Base-by-base conservation (phyloP, 2,797 vertebrate genomes). In the Ispidina picta region DNA sequence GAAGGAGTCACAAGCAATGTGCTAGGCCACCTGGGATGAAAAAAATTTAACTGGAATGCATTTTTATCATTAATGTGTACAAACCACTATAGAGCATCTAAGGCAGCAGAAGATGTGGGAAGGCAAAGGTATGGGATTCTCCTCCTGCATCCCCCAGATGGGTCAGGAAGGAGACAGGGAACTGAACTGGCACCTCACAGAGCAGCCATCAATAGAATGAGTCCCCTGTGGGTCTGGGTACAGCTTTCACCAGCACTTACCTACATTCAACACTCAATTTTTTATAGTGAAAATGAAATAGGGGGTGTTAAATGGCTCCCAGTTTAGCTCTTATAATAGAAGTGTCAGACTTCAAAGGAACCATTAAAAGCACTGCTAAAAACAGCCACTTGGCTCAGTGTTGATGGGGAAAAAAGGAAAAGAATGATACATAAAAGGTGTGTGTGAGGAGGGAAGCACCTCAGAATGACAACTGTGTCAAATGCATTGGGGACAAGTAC, bases 341-440 rank as follows among this genome's bases (percentile, higher is more conserved):
- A 86, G 44, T 83, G 56, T 70, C 85, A 92, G 69, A 71, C 54
- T 90, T 92, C 63, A 90, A 92, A 94, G 56, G 21, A 76, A 11
- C n/a, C 71, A 64, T 88, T 89, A 89, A 86, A 92, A 83, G 37
- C 48, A 16, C n/a, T 14, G 41, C 55, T 94, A 73, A 88, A 92
- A 86, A 71, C 71, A 93, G 69, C 15, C 2, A 0, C 55, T 64
- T 63, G 55, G 56, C 46, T 68, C 71, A 59, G 49, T 55, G 49
- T 17, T 58, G 60, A 62, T 60, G 37, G n/a, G 31, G 49, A 88
- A 78, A 70, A 23, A 74, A 78, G 31, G 49, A 74, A 88, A 54
- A 66, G 33, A 66, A 81, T 15, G 15, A 26, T 15, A 23, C 16
- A 64, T 17, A 56, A 66, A 21, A 68, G 9, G 10, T 6, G 21